phyloP scores from a whole-genome alignment of 2,113 vertebrate species.

The Menura novaehollandiae region DNA sequence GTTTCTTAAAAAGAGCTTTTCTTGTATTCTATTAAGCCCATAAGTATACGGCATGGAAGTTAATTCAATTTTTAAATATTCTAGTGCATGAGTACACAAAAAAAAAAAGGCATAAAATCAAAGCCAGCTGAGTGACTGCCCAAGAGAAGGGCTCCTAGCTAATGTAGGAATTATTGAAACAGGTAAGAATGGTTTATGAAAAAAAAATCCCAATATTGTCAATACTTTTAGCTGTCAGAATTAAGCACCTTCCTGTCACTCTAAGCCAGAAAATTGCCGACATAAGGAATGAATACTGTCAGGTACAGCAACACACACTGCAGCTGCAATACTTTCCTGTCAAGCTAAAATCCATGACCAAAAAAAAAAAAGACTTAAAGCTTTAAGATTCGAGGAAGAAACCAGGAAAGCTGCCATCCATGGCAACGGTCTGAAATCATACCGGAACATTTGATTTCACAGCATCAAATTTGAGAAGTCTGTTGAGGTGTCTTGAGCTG shows the following conservation, averaged over 20 bases:
- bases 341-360: neutral
- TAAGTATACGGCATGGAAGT: neutral
- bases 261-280: neutral
- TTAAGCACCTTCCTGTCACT: neutral
- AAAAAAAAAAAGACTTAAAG: neutral
- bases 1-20: neutral
- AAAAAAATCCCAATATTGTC: neutral
- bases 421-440: rapidly evolving
- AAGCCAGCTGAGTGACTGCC: neutral
- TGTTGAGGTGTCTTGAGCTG: neutral
- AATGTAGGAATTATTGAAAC: rapidly evolving
- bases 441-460: neutral
- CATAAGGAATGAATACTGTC: neutral
- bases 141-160: neutral
- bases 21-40: neutral
- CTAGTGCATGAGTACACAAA: neutral
- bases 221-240: neutral
- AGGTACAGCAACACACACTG: neutral
- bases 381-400: neutral
- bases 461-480: neutral
- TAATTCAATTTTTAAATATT: neutral
- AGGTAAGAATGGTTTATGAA: neutral
- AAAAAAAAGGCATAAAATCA: neutral
- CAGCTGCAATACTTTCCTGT: neutral
- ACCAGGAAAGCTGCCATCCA: neutral